phyloP scores from a whole-genome alignment of 1,140 invertebrate species.

The Tribolium castaneum region DNA sequence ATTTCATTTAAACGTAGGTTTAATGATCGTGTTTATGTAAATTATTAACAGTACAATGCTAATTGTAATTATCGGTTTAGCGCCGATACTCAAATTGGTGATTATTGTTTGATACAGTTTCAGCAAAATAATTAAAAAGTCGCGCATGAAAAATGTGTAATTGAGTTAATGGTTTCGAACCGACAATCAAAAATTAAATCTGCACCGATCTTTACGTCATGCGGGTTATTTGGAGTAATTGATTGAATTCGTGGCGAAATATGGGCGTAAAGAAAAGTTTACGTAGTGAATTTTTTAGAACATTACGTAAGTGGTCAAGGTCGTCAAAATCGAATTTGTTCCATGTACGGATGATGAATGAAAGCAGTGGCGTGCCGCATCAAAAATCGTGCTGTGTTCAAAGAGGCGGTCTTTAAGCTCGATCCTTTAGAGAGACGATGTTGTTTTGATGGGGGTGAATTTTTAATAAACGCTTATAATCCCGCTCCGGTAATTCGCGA shows the following conservation, averaged over 20 bases:
- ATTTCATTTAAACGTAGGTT: not conserved
- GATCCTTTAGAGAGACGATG: not conserved
- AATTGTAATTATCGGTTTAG: slow-evolving; percentile 25
- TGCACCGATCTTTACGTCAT: not conserved
- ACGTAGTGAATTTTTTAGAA: not conserved
- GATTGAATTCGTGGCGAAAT: not conserved
- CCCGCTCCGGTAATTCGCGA: not conserved
- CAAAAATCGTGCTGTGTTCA: not conserved
- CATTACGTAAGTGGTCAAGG: slow-evolving; percentile 4
- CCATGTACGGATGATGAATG: slow-evolving; percentile 4
- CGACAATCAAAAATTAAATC: not conserved
- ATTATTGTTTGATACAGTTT: slow-evolving; percentile 7
- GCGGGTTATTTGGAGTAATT: not conserved
- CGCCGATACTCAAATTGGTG: not conserved
- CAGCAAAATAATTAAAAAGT: not conserved
- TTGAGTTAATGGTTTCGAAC: not conserved
- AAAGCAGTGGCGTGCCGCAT: not conserved
- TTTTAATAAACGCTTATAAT: not conserved
- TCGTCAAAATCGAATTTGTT: slow-evolving; percentile 8
- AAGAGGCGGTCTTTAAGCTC: not conserved
- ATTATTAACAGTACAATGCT: slow-evolving; percentile 10
- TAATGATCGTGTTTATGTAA: not conserved
- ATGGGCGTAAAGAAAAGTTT: not conserved
- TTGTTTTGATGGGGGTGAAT: not conserved
- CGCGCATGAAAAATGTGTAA: not conserved